These are phyloP conservation scores for Sitta europaea DNA, from an alignment of 2,113 vertebrate genomes.

Conservation along the genomic window DNA sequence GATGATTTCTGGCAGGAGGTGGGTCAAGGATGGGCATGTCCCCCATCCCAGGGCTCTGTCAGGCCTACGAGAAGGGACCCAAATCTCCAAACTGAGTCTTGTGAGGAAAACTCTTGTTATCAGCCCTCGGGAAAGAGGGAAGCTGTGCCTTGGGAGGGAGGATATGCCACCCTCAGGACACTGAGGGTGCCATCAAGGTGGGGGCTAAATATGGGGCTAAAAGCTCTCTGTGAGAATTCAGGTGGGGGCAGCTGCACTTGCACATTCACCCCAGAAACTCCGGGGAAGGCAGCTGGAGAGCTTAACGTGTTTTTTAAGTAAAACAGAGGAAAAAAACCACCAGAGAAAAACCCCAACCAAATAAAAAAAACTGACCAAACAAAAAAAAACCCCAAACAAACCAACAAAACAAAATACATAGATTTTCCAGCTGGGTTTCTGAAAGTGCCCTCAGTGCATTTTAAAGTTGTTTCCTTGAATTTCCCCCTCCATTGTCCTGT, in stretches of 20 bases:
- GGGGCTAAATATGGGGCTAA: neutral
- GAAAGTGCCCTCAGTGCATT: no score
- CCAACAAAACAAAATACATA: neutral
- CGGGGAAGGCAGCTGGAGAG: neutral
- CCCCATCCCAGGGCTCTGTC: fast-evolving
- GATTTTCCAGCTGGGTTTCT: neutral
- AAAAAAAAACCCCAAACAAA: neutral
- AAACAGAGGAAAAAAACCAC: fast-evolving
- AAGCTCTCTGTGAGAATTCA: neutral
- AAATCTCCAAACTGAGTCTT: neutral
- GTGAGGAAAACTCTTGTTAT: neutral
- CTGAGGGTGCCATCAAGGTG: fast-evolving
- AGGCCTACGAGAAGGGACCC: fast-evolving
- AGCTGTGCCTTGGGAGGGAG: neutral
- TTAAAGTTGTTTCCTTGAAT: neutral
- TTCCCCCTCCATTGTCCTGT: neutral
- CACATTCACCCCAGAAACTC: neutral
- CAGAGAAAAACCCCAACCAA: neutral
- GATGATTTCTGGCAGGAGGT: neutral
- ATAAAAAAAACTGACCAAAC: neutral
- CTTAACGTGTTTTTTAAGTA: neutral
- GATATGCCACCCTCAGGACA: fast-evolving
- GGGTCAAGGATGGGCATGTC: neutral
- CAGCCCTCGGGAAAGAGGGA: fast-evolving
- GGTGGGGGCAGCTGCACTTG: neutral